A percentile compares a stretch with the other conserved stretches of the same genome.
These are phyloP conservation scores for Brachionus rotundiformis DNA, from an alignment of 1,140 invertebrate genomes.

Conservation along the genomic window DNA sequence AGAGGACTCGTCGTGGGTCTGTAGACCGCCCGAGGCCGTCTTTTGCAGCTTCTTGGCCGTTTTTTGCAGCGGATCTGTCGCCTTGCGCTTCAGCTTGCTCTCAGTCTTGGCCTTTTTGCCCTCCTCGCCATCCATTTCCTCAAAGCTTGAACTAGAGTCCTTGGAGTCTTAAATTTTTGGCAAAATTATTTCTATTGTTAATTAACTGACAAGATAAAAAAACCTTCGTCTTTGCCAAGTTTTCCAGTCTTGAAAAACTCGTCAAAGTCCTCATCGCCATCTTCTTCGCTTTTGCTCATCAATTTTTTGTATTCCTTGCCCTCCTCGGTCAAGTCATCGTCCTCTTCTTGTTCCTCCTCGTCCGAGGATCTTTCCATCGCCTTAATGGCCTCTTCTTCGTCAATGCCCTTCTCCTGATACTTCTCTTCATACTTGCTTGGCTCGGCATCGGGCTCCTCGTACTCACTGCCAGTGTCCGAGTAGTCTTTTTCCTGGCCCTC, in stretches of 20 bases:
- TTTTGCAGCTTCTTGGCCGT: constrained; percentile 19
- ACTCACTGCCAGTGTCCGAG: constrained; percentile 6
- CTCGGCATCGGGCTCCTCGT: constrained; percentile 21
- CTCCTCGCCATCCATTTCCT: constrained; percentile 33
- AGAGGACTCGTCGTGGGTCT: background rate
- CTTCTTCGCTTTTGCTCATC: constrained; percentile 35
- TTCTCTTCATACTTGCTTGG: constrained; percentile 34
- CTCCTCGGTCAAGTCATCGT: constrained; percentile 52
- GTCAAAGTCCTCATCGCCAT: constrained; percentile 39
- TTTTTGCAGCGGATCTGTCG: constrained; percentile 47
- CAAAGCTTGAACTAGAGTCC: constrained; percentile 48
- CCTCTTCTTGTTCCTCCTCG: constrained; percentile 50
- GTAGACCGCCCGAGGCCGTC: background rate
- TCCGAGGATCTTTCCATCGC: constrained; percentile 46
- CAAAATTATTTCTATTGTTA: background rate
- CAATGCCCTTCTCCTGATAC: constrained; percentile 53
- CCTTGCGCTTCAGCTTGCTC: constrained; percentile 23
- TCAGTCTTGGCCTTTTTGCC: background rate
- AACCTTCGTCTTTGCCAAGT: constrained; percentile 28
- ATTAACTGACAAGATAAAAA: background rate
- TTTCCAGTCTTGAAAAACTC: constrained; percentile 47
- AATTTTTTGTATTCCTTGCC: constrained; percentile 52
- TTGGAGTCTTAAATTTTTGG: background rate
- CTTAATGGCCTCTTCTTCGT: constrained; percentile 52
- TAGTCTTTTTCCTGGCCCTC: constrained; percentile 52